Evolutionary conservation across 1,140 invertebrate species (phyloP), one percentile per base, ranked within the genome.

Genomic region (Bombus consobrinus): DNA sequence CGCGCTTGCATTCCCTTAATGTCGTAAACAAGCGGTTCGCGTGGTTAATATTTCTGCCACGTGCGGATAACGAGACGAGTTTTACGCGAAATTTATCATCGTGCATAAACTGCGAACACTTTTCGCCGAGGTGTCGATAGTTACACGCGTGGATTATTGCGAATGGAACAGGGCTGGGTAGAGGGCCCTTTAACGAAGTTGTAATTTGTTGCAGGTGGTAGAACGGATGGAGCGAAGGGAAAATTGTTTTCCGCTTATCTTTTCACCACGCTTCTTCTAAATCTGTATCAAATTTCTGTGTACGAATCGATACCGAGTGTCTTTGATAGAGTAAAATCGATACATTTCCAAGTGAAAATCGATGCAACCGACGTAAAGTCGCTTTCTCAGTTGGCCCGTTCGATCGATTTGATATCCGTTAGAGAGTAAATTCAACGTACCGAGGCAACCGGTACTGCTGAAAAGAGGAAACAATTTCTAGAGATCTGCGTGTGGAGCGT

Each of bases 51-150:
- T 79, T 84, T 84, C 83, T 62, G 62, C 64, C 41, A 41, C 41
- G 43, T 1, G 81, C 53, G 41, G 83, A 79, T 84, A 84, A 84
- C 83, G 83, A 84, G 83, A 84, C 37, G 83, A 79, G 83, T 18
- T 72, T 72, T 71, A 39, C 76, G 75, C 32, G 83, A 62, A 84
- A 84, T 84, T 84, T 84, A 84, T 84, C 68, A 69, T 84, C 83
- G 15, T 64, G 28, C n/a, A 6, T 74, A 25, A 74, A 74, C 72
- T 41, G 8, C n/a, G 72, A 47, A 13, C 15, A 12, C 72, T 28
- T 47, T n/a, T 28, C 43, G 22, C 32, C 77, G 3, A 68, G 34
- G 32, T 41, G 62, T 77, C 81, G 81, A 77, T 83, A 39, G 43
- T 32, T 74, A 74, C 9, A 41, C 28, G n/a, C 22, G 39, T 43